Evolutionary conservation across 2,888 invertebrate species (phyloP).

Genomic region (Dendrolimus pini): DNA sequence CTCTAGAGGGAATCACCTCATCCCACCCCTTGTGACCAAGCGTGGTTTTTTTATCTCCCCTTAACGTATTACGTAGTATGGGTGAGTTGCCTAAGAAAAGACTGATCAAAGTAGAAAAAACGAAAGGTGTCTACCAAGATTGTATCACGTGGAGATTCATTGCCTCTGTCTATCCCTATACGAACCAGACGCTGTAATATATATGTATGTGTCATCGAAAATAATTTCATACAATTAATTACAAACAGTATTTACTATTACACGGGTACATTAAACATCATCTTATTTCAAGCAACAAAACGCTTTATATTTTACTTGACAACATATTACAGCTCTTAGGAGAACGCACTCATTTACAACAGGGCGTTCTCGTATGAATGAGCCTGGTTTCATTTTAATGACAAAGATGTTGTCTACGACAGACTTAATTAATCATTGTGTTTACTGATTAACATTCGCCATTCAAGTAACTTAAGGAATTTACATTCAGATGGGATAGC

Average conservation of each 20-base stretch:
- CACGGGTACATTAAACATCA: background rate
- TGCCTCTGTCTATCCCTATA: too few relatives aligned
- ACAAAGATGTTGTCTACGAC: slow-evolving; percentile 56
- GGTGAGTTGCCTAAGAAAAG: too few relatives aligned
- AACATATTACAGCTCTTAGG: slow-evolving; percentile 19
- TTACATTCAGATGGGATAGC: slow-evolving; percentile 60
- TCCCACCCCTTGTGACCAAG: too few relatives aligned
- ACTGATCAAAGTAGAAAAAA: too few relatives aligned
- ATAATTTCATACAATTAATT: background rate
- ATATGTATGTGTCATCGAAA: background rate
- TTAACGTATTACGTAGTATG: too few relatives aligned
- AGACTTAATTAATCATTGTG: slow-evolving; percentile 71
- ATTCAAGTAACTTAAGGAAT: slow-evolving; percentile 52
- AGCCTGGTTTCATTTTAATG: slow-evolving; percentile 58
- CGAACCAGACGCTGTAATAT: too few relatives aligned
- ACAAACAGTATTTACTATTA: background rate
- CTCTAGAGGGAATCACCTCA: too few relatives aligned
- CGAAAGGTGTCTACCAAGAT: too few relatives aligned
- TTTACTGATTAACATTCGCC: slow-evolving; percentile 61
- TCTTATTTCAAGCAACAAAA: background rate
- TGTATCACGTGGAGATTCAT: too few relatives aligned
- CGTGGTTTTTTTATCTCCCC: too few relatives aligned
- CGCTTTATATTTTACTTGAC: background rate
- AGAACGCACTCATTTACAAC: slow-evolving; percentile 27
- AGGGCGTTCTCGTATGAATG: slow-evolving; percentile 51